These are phyloP conservation scores for Leucophenga varia DNA, from an alignment of 1,140 invertebrate genomes.

Conservation along the genomic window DNA sequence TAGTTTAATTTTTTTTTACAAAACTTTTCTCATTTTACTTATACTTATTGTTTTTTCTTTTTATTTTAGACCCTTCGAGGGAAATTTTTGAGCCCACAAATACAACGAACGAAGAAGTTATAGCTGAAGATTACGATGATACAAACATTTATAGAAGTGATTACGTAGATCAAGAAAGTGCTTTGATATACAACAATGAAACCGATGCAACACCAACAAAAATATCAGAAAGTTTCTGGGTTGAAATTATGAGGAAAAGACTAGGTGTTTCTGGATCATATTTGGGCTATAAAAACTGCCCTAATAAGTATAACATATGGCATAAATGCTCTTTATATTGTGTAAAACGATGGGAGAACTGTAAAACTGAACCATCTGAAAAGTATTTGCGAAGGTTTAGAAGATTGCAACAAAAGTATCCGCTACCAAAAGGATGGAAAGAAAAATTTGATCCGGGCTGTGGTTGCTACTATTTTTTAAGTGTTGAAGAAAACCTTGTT, in stretches of 20 bases:
- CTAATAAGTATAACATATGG: slow-evolving; percentile 94
- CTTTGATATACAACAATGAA: too few relatives aligned
- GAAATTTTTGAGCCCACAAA: too few relatives aligned
- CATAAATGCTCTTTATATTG: slow-evolving; percentile 92
- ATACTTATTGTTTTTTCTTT: too few relatives aligned
- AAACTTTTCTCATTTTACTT: too few relatives aligned
- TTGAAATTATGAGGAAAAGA: slow-evolving; percentile 58
- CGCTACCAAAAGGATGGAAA: slow-evolving; percentile 88
- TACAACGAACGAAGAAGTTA: too few relatives aligned
- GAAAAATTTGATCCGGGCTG: slow-evolving; percentile 88
- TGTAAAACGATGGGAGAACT: slow-evolving; percentile 82
- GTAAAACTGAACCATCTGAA: slow-evolving; percentile 69
- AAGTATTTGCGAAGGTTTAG: slow-evolving; percentile 75
- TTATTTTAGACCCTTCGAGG: too few relatives aligned
- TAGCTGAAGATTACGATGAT: too few relatives aligned
- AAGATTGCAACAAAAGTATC: slow-evolving; percentile 84
- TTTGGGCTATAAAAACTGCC: slow-evolving; percentile 78
- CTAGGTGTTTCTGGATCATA: slow-evolving; percentile 62
- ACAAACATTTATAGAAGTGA: too few relatives aligned
- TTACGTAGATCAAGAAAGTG: too few relatives aligned
- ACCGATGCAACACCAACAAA: too few relatives aligned
- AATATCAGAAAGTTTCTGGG: slow-evolving; percentile 60
- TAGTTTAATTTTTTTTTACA: too few relatives aligned
- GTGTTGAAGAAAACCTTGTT: slow-evolving; percentile 60
- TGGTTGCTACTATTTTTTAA: slow-evolving; percentile 58